phyloP scores from a whole-genome alignment of 2,113 vertebrate species.

The Oreochromis spilurus region DNA sequence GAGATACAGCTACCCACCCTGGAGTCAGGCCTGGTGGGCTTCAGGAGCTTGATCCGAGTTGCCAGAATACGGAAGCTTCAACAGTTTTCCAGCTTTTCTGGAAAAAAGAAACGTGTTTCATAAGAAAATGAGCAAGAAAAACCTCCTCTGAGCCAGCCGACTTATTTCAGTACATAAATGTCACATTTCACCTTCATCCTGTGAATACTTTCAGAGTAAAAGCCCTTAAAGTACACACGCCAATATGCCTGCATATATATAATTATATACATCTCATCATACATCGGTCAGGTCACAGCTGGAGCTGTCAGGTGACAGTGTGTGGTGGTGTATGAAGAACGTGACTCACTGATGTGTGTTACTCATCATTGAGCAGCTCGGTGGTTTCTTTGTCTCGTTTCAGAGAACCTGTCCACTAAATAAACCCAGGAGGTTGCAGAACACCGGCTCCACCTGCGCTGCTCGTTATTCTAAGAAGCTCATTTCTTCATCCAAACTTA shows the following conservation, averaged over 20 bases:
- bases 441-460: not conserved
- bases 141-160: not conserved
- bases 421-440: fast-evolving
- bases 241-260: fast-evolving
- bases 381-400: not conserved
- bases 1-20: not conserved
- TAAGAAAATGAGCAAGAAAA: not conserved
- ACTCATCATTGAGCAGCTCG: fast-evolving
- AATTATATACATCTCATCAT: not conserved
- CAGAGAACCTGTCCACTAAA: not conserved
- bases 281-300: not conserved
- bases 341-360: not conserved
- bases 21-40: not conserved
- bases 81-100: not conserved
- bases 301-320: not conserved
- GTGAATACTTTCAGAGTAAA: not conserved
- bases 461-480: not conserved
- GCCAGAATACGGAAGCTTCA: fast-evolving
- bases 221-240: fast-evolving
- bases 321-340: fast-evolving
- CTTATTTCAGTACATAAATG: not conserved
- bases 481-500: not conserved
- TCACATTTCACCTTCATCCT: not conserved
- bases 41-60: not conserved
- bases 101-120: not conserved